Base-by-base conservation (phyloP, 2,888 invertebrate genomes). In the Stenchaetothrips biformis region DNA sequence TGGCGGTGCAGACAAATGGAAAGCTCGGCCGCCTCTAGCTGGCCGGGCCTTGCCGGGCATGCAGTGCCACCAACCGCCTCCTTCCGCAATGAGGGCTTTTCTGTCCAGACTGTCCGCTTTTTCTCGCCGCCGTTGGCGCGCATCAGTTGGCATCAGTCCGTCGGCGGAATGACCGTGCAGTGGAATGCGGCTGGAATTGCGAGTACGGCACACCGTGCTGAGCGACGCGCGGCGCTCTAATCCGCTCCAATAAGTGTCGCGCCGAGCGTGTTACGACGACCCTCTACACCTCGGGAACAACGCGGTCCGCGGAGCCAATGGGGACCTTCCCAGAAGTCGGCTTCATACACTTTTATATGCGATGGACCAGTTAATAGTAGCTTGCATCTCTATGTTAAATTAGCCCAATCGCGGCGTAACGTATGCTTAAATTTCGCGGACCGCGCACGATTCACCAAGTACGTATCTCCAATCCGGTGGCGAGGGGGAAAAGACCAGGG, bases 381-480 rank as follows among this genome's bases (percentile, higher is more conserved):
- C 67, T 21, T 74, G 67, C 67, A 74, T n/a, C 67, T 25, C 67
- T 74, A 74, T 74, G n/a, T 74, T 74, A 74, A 74, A 74, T 74
- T 74, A 74, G 67, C 67, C 11, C 25, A n/a, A n/a, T n/a, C 7
- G 67, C 67, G 67, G 25, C 67, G 67, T n/a, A 74, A 21, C 67
- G 67, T 74, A 74, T 74, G 67, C 67, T 74, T n/a, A n/a, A 74
- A 74, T 74, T 74, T 11, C 8, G 67, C 25, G 25, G 25, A n/a
- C n/a, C 67, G 67, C 67, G 67, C 67, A 67, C 67, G 67, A 67
- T 67, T 67, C 67, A 67, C 67, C 67, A 67, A 67, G 21, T 67
- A 21, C 21, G 67, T 74, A 74, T 74, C 67, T 74, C 67, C 25
- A n/a, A n/a, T 74, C 67, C 21, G 67, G 8, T 7, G 25, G 9